Conservation (phyloP, 1,140 invertebrate genomes). For the Drusus annulatus region DNA sequence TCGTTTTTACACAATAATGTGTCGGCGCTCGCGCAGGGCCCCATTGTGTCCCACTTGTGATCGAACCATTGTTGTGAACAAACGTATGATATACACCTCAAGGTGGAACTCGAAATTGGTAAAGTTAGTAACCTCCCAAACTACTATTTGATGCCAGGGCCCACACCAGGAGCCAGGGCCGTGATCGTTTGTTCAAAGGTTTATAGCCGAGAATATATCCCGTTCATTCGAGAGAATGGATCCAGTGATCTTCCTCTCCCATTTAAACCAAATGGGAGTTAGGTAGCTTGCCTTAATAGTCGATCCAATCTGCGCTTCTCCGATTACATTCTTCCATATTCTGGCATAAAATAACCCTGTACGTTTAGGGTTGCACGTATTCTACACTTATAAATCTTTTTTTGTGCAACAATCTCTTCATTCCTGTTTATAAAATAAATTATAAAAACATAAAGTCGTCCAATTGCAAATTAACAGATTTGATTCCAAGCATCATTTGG, state of each 20-base stretch:
- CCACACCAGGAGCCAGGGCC: not conserved
- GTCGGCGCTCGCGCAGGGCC: conserved; percentile 22
- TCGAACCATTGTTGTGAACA: conserved; percentile 42
- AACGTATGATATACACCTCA: conserved; percentile 45
- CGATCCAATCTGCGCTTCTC: not conserved
- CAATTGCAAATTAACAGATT: no score
- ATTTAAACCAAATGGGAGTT: conserved; percentile 22
- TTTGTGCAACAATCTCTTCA: no score
- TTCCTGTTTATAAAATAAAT: no score
- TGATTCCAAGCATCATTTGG: no score
- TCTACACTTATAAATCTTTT: no score
- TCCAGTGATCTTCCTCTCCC: conserved; percentile 31
- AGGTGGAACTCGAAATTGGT: conserved; percentile 47
- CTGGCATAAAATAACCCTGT: no score
- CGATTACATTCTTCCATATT: no score
- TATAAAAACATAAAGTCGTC: no score
- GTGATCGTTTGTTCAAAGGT: conserved; percentile 34
- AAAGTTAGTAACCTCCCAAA: conserved; percentile 36
- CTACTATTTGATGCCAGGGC: conserved; percentile 10
- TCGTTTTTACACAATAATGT: conserved; percentile 47
- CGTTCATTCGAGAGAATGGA: conserved; percentile 32
- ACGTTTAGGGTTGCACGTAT: no score
- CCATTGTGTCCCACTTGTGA: conserved; percentile 26
- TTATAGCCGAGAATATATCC: conserved; percentile 35
- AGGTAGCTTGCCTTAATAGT: conserved; percentile 13